phyloP scores from a whole-genome alignment of 2,113 vertebrate genomes.

The Lutjanus erythropterus region DNA sequence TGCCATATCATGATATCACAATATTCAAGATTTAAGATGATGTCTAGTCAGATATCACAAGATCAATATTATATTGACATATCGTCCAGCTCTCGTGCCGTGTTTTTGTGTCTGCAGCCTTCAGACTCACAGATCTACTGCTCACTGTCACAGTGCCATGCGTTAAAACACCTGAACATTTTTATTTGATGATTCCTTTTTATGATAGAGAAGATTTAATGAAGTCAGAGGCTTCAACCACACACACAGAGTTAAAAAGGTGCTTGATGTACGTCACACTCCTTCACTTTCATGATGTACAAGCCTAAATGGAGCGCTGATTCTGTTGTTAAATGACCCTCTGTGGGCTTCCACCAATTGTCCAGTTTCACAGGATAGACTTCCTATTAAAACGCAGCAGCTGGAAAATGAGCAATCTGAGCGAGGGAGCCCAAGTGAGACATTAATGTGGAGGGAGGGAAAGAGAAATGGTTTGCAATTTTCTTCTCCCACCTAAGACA shows the following conservation, averaged over 20 bases:
- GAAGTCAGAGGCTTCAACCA: constrained; percentile 6
- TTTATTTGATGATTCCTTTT: neutral
- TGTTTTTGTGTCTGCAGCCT: no score
- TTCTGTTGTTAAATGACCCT: constrained; percentile 57
- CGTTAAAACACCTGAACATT: no score
- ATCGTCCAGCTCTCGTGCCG: no score
- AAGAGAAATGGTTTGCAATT: constrained; percentile 75
- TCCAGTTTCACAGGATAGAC: constrained; percentile 60
- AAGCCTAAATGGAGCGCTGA: constrained; percentile 31
- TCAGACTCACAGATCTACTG: no score
- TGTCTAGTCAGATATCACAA: no score
- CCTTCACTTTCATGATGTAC: constrained; percentile 42
- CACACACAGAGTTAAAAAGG: neutral
- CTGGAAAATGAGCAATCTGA: constrained; percentile 82
- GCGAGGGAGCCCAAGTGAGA: constrained; percentile 76
- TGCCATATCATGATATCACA: no score
- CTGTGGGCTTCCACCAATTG: constrained; percentile 55
- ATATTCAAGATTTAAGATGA: no score
- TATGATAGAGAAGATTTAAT: neutral
- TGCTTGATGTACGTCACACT: constrained; percentile 13
- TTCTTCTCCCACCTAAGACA: constrained; percentile 36
- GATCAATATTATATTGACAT: no score
- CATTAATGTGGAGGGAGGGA: constrained; percentile 63
- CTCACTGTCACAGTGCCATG: no score
- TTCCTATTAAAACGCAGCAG: constrained; percentile 77